Conservation (phyloP, 2,888 invertebrate genomes). For the Pseudoips prasinana region DNA sequence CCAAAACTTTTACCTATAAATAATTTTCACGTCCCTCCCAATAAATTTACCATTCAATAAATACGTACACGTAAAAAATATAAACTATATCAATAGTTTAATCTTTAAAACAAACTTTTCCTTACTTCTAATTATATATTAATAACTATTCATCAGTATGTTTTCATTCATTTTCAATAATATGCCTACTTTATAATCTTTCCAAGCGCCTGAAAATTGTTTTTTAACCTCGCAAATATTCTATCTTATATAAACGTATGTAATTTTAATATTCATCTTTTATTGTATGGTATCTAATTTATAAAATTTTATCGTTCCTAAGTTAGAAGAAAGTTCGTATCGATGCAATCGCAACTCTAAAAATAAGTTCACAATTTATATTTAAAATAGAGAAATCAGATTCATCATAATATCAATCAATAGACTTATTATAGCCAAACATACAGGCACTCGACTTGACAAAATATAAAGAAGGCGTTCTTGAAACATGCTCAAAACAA, state of each 20-base stretch:
- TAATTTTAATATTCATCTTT: slow-evolving; percentile 57
- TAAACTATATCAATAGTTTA: slow-evolving; percentile 83
- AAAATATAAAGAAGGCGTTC: slow-evolving; percentile 70
- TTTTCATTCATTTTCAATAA: slow-evolving; percentile 77
- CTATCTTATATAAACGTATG: slow-evolving; percentile 67
- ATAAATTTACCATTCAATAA: slow-evolving; percentile 82
- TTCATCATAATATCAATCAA: slow-evolving; percentile 53
- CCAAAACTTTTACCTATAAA: slow-evolving; percentile 80
- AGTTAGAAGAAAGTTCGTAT: slow-evolving; percentile 52
- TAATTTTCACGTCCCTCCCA: slow-evolving; percentile 79
- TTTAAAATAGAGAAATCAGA: slow-evolving; percentile 47
- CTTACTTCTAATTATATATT: slow-evolving; percentile 79
- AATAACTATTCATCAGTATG: slow-evolving; percentile 81
- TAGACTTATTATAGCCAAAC: slow-evolving; percentile 44
- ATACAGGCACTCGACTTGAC: slow-evolving; percentile 70
- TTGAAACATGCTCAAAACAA: slow-evolving; percentile 67
- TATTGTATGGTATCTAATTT: slow-evolving; percentile 59
- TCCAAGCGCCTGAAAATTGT: slow-evolving; percentile 76
- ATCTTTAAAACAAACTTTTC: slow-evolving; percentile 81
- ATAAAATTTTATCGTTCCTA: slow-evolving; percentile 67
- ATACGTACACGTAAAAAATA: slow-evolving; percentile 83
- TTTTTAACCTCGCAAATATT: slow-evolving; percentile 60
- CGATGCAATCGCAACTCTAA: slow-evolving; percentile 41
- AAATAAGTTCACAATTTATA: slow-evolving; percentile 58
- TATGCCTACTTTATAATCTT: slow-evolving; percentile 81